Evolutionary conservation across 2,113 vertebrate genomes (phyloP), one percentile per base, ranked within the genome.

Genomic region (Galbula dea): DNA sequence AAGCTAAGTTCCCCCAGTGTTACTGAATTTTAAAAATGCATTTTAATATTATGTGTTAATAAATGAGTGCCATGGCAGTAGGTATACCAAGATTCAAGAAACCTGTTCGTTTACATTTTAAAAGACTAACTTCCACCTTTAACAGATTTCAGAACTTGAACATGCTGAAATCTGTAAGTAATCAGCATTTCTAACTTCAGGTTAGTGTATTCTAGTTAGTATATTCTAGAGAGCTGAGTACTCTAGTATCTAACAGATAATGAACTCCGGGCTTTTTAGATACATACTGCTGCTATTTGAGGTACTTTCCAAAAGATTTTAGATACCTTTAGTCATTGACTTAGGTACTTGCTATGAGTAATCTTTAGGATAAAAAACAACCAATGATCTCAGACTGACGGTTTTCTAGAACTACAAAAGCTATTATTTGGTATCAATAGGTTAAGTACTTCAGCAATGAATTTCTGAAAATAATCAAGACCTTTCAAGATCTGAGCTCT

Each of bases 401-500:
- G 54, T 52, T 55, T 72, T 62, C 62, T 81, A 81, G 76, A 89
- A 43, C 51, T 92, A 74, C 84, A 78, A 45, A 39, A 94, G 68
- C 88, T 91, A 73, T 51, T 95, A 75, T 58, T 94, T 75, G 54
- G 29, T 77, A 41, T 90, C 63, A 90, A 21, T 30, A 90, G 59
- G 2, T 1, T 93, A 93, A 92, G 34, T 89, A 87, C 21, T 85
- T 83, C 77, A 63, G 75, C 89, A 96, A 81, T 93, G 51, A 92
- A 95, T 91, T 96, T 75, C 58, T 80, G 45, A 92, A 90, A 72
- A 75, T 41, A 78, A 89, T 76, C 20, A 61, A 89, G 77, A 51
- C 20, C 21, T 93, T 65, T 84, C 69, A 61, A 66, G 27, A 48
- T 39, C 16, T 62, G 26, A 69, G 32, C 34, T 84, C 19, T 66